These are phyloP conservation scores for Gavialis gangeticus DNA, from an alignment of 2,113 vertebrate species.

Conservation along the genomic window DNA sequence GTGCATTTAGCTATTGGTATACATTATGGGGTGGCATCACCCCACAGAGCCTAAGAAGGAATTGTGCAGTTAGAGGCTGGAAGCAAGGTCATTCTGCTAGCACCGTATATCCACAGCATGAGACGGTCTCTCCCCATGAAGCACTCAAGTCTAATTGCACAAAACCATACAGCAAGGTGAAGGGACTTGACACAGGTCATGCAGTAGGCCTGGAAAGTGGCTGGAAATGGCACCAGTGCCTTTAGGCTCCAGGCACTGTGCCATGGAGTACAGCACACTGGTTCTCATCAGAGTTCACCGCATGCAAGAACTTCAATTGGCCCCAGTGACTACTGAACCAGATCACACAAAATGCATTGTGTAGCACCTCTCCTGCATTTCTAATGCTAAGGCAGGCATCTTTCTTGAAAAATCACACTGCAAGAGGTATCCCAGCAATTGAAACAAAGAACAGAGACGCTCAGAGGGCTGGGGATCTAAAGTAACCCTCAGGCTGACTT, in stretches of 20 bases:
- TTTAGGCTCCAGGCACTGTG: not conserved
- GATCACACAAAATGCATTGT: not conserved
- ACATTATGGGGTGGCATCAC: too few species aligned
- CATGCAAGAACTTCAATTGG: not conserved
- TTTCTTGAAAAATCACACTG: not conserved
- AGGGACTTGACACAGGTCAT: too few species aligned
- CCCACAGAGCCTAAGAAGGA: not conserved
- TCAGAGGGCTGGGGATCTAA: fast-evolving
- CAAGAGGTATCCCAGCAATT: not conserved
- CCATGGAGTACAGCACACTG: not conserved
- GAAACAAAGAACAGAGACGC: not conserved
- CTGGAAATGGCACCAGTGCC: not conserved
- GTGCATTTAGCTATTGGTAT: not conserved
- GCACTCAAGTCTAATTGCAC: not conserved
- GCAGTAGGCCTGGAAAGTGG: too few species aligned
- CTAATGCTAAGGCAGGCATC: not conserved
- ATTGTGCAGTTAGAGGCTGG: not conserved
- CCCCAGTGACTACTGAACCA: not conserved
- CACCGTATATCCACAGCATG: not conserved
- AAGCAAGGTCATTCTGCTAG: not conserved
- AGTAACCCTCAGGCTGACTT: not conserved
- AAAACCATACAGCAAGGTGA: not conserved
- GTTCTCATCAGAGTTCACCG: not conserved
- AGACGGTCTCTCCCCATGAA: not conserved
- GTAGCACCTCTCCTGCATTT: not conserved